Conservation (phyloP, 2,113 vertebrate genomes). For the Garra rufa region DNA sequence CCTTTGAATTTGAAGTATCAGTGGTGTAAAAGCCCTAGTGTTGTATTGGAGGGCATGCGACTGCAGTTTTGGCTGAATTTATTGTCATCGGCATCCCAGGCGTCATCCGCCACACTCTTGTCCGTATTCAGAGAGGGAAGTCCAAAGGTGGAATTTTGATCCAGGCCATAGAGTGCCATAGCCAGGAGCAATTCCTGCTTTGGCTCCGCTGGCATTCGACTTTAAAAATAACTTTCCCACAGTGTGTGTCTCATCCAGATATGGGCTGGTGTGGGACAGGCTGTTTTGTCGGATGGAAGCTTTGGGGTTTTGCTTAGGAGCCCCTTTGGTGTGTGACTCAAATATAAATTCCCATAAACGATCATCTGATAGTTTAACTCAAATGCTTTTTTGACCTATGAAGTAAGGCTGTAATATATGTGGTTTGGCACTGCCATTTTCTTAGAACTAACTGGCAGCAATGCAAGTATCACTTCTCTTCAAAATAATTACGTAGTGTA, state of each 20-base stretch:
- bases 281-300: constrained; percentile 52
- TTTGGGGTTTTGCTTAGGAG: constrained; percentile 40
- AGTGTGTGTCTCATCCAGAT: constrained; percentile 65
- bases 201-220: constrained; percentile 72
- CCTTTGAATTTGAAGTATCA: neutral
- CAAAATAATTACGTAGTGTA: neutral
- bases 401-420: neutral
- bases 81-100: neutral
- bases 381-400: neutral
- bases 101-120: constrained; percentile 42
- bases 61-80: constrained; percentile 37
- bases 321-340: constrained; percentile 18
- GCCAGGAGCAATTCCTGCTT: constrained; percentile 75
- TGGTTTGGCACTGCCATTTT: neutral
- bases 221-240: constrained; percentile 81
- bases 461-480: neutral
- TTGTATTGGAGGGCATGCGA: neutral
- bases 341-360: constrained; percentile 22
- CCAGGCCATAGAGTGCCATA: constrained; percentile 63
- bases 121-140: constrained; percentile 50
- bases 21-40: neutral
- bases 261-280: neutral
- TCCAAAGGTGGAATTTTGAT: constrained; percentile 69
- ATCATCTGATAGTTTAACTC: neutral
- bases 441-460: neutral